Percentiles rank a stretch among this genome's conserved stretches.
These are phyloP conservation scores for Tauraco erythrolophus DNA, from an alignment of 2,113 vertebrate genomes.

Conservation along the genomic window DNA sequence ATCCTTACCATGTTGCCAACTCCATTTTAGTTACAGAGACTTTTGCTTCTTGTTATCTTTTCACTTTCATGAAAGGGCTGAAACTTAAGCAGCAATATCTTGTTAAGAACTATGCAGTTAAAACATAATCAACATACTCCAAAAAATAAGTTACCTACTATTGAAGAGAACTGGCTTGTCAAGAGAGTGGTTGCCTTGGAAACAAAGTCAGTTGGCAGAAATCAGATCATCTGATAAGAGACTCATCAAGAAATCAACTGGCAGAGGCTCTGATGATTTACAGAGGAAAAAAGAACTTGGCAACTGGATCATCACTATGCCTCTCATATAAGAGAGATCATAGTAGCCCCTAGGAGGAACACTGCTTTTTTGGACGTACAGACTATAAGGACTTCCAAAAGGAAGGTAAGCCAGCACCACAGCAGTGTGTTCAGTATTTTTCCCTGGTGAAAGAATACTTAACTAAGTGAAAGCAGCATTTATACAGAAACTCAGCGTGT, in stretches of 20 bases:
- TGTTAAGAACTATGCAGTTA: conserved; percentile 31
- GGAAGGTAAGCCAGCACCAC: background rate
- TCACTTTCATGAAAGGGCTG: background rate
- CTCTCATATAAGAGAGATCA: background rate
- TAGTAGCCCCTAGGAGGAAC: background rate
- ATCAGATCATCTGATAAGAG: conserved; percentile 35
- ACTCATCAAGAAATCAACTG: conserved; percentile 51
- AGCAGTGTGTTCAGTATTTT: background rate
- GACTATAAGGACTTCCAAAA: background rate
- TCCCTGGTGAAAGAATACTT: background rate
- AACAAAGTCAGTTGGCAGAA: conserved; percentile 65
- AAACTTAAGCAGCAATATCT: conserved; percentile 1
- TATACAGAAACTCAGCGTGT: background rate
- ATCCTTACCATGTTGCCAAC: background rate
- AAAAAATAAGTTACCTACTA: conserved; percentile 53
- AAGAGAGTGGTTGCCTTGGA: conserved; percentile 52
- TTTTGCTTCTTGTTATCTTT: background rate
- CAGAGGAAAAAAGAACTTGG: background rate
- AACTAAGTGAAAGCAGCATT: background rate
- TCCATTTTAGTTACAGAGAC: background rate
- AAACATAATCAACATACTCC: conserved; percentile 40
- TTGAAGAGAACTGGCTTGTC: conserved; percentile 56
- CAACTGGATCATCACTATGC: background rate
- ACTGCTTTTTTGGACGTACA: background rate
- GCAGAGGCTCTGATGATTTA: conserved; percentile 27